These are phyloP conservation scores for Temnothorax nylanderi DNA, from an alignment of 1,140 invertebrate species.

Conservation along the genomic window DNA sequence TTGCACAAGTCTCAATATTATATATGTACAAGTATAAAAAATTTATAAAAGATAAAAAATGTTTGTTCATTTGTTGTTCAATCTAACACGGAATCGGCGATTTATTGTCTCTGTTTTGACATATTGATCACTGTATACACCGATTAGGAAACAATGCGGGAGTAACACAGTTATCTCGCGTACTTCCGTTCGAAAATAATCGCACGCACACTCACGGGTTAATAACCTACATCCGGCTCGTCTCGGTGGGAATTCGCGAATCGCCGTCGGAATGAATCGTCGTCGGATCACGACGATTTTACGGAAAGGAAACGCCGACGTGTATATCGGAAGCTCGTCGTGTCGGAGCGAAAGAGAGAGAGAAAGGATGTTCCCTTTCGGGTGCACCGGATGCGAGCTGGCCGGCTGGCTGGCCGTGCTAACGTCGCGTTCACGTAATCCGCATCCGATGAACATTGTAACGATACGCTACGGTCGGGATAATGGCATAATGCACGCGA, in stretches of 20 bases:
- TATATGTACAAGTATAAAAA: background rate
- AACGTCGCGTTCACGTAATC: slow-evolving; percentile 53
- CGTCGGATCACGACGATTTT: slow-evolving; percentile 26
- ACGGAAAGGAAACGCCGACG: slow-evolving; percentile 31
- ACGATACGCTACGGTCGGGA: slow-evolving; percentile 31
- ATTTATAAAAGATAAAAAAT: background rate
- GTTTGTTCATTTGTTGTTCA: background rate
- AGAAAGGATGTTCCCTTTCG: slow-evolving; percentile 38
- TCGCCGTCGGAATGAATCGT: slow-evolving; percentile 28
- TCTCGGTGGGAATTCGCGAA: slow-evolving; percentile 40
- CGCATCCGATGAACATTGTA: slow-evolving; percentile 60
- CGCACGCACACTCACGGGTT: slow-evolving; percentile 38
- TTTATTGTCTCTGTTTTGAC: background rate
- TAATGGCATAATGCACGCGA: slow-evolving; percentile 45
- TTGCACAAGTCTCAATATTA: background rate
- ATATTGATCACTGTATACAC: slow-evolving; percentile 6
- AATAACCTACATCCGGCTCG: slow-evolving; percentile 42
- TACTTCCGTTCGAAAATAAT: slow-evolving; percentile 52
- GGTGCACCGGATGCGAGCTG: slow-evolving; percentile 27
- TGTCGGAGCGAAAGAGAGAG: background rate
- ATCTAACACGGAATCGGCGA: background rate
- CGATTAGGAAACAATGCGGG: slow-evolving; percentile 26
- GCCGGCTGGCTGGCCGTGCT: slow-evolving; percentile 17
- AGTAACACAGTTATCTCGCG: slow-evolving; percentile 38
- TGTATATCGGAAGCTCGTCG: slow-evolving; percentile 29